These are phyloP conservation scores for Heloderma charlesbogerti DNA, from an alignment of 2,113 vertebrate genomes.

Conservation along the genomic window DNA sequence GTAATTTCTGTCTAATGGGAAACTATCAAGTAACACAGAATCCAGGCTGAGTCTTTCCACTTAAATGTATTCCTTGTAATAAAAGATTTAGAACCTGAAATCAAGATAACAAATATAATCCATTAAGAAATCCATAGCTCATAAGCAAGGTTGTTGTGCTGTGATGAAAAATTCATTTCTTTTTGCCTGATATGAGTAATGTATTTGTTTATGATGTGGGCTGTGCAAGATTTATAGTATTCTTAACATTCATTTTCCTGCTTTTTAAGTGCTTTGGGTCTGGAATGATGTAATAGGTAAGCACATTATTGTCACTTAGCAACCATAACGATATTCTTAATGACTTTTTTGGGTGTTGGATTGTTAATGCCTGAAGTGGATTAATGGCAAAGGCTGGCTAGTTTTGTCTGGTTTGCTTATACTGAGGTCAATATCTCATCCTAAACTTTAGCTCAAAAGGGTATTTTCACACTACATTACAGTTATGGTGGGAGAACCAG, in stretches of 20 bases:
- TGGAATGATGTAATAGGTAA: constrained; percentile 12
- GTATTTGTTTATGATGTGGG: constrained; percentile 29
- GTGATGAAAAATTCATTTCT: constrained; percentile 29
- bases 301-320: constrained; percentile 17
- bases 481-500: neutral
- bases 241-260: constrained; percentile 18
- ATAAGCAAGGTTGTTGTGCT: constrained; percentile 27
- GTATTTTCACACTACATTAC: neutral
- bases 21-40: neutral
- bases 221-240: constrained; percentile 34
- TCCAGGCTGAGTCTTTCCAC: neutral
- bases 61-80: constrained; percentile 27
- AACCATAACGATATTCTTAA: constrained; percentile 13
- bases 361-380: neutral
- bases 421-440: neutral
- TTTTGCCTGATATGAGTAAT: constrained; percentile 26
- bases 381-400: neutral
- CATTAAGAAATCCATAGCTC: constrained; percentile 29
- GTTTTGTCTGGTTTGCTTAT: neutral
- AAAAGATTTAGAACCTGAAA: constrained; percentile 36
- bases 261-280: constrained; percentile 22
- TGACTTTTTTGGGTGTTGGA: neutral
- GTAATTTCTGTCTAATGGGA: neutral
- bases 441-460: neutral
- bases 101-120: constrained; percentile 34